These are phyloP conservation scores for Cerastoderma edule DNA, from an alignment of 2,888 invertebrate genomes.

Conservation along the genomic window DNA sequence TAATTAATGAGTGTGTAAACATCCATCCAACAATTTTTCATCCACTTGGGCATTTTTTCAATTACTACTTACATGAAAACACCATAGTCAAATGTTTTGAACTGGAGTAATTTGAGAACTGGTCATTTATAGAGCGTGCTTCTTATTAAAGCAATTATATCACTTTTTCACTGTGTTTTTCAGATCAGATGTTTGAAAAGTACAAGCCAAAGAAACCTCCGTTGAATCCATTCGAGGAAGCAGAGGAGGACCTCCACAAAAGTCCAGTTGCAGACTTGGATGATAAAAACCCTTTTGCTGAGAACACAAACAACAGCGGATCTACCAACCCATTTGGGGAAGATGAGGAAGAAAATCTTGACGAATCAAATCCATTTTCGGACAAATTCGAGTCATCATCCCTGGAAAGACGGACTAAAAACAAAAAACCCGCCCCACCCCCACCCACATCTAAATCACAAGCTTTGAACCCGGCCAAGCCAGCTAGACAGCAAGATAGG, in stretches of 20 bases:
- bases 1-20: too few relatives aligned
- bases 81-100: too few relatives aligned
- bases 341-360: constrained; percentile 26
- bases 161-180: constrained; percentile 14
- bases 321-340: constrained; percentile 50
- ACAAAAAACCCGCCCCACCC: constrained; percentile 46
- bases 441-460: constrained; percentile 50
- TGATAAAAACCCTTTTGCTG: constrained; percentile 58
- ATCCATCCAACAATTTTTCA: too few relatives aligned
- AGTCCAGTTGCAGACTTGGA: constrained; percentile 53
- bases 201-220: constrained; percentile 54
- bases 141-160: neutral
- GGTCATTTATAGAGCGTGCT: too few relatives aligned
- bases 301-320: constrained; percentile 36
- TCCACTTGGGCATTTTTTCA: too few relatives aligned
- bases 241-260: constrained; percentile 62
- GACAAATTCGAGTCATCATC: constrained; percentile 34
- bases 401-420: constrained; percentile 51
- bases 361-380: constrained; percentile 48
- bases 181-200: constrained; percentile 60
- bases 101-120: too few relatives aligned
- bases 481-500: constrained; percentile 10
- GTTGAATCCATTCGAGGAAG: constrained; percentile 73
- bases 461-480: constrained; percentile 26
- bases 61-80: too few relatives aligned